Evolutionary conservation across 2,113 vertebrate genomes (phyloP).

Genomic region (human): GRCh38 chr1:20756501-20757000

Average conservation of each 20-base stretch:
- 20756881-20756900: neutral
- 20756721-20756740: neutral
- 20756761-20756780: neutral
- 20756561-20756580: too few relatives aligned
- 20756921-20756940: neutral
- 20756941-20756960: neutral
- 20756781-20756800: neutral
- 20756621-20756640: neutral
- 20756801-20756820: neutral
- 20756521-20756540: too few relatives aligned
- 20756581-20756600: too few relatives aligned
- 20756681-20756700: neutral
- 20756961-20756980: neutral
- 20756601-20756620: neutral
- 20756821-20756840: neutral
- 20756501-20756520: too few relatives aligned
- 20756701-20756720: neutral
- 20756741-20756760: neutral
- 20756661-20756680: neutral
- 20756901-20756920: neutral
- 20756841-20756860: neutral
- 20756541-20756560: too few relatives aligned
- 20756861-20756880: accelerated
- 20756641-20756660: neutral
- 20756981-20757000: neutral